Conservation (phyloP, 1,140 invertebrate species). For the Hycleus phaleratus region DNA sequence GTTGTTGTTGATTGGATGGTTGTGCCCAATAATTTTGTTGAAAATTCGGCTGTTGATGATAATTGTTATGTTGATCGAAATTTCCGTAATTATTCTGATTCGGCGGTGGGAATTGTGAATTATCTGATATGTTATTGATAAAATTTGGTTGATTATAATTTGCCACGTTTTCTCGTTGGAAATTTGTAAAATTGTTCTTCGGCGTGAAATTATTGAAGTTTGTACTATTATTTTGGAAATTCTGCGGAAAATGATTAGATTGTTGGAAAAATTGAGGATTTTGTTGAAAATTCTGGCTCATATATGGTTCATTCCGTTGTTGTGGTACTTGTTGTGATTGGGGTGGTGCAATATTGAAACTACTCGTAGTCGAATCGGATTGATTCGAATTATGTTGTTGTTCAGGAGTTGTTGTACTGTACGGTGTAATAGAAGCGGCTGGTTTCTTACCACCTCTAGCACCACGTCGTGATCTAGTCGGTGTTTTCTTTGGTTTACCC, state of each 20-base stretch:
- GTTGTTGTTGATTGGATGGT: not conserved
- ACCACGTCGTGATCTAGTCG: conserved; percentile 24
- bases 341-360: not conserved
- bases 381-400: not conserved
- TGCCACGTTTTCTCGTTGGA: not conserved
- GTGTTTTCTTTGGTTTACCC: conserved; percentile 23
- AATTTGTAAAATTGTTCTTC: not conserved
- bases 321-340: no score
- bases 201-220: conserved; percentile 1
- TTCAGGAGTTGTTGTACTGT: conserved; percentile 25
- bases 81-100: no score
- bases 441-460: conserved; percentile 46
- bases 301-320: no score
- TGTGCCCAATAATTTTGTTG: conserved; percentile 26
- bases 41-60: conserved; percentile 7
- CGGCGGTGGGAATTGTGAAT: conserved; percentile 1
- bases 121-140: conserved; percentile 11
- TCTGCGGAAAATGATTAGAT: no score
- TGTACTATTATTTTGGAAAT: not conserved
- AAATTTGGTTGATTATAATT: not conserved
- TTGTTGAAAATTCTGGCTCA: not conserved
- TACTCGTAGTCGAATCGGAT: not conserved
- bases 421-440: conserved; percentile 59
- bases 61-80: no score
- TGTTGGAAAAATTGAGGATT: conserved; percentile 16